These are phyloP conservation scores for Batillaria attramentaria DNA, from an alignment of 1,140 invertebrate genomes.

Conservation along the genomic window DNA sequence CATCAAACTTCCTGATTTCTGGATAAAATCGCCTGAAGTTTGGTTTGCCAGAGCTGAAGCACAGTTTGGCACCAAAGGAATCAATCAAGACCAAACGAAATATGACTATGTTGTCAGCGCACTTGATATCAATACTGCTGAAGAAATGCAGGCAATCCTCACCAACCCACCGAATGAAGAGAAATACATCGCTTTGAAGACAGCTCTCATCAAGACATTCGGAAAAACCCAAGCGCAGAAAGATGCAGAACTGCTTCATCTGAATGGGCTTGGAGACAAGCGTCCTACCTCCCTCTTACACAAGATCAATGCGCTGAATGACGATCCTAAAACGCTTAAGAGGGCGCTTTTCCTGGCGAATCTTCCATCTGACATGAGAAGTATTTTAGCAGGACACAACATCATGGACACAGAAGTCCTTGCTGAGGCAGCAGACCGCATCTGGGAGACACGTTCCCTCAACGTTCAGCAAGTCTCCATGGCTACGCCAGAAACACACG, in stretches of 20 bases:
- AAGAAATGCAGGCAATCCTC: background rate
- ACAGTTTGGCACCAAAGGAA: background rate
- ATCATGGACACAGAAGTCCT: conserved; percentile 1
- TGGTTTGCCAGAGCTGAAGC: conserved; percentile 8
- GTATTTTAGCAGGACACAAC: conserved; percentile 12
- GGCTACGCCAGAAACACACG: conserved; percentile 6
- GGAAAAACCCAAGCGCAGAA: background rate
- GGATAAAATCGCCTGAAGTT: too few relatives aligned
- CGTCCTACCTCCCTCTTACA: background rate
- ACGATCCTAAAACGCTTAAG: background rate
- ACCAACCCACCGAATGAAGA: background rate
- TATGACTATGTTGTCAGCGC: background rate
- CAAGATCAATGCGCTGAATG: background rate
- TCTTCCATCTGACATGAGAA: background rate
- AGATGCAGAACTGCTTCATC: background rate
- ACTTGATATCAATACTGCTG: too few relatives aligned
- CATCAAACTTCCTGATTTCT: too few relatives aligned
- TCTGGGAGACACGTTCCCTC: conserved; percentile 3
- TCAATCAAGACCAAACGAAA: background rate
- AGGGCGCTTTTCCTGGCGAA: background rate
- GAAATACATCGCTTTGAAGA: background rate
- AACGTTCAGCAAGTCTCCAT: conserved; percentile 3
- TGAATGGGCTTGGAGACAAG: background rate
- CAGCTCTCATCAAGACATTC: background rate
- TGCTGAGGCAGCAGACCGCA: conserved; percentile 20